Percentiles rank a stretch among this genome's conserved stretches.
These are phyloP conservation scores for Parauchenoglanis punctatus DNA, from an alignment of 2,797 vertebrate genomes.

Conservation along the genomic window DNA sequence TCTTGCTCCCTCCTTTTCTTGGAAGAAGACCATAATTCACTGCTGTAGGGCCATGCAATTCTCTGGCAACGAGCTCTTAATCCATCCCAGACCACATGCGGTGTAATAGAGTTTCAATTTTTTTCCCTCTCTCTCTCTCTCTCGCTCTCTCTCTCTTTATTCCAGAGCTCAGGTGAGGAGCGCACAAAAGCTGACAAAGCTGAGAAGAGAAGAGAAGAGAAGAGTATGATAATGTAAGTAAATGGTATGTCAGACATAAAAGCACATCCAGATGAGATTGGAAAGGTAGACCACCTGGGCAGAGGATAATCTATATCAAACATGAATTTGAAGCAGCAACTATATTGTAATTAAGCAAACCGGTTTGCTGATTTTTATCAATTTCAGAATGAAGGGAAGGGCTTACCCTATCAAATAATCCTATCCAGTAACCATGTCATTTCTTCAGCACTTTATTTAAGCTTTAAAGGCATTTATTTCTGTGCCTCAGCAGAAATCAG, in stretches of 20 bases:
- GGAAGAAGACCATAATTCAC: conserved; percentile 25
- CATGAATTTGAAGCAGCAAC: background rate
- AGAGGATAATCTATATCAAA: conserved; percentile 62
- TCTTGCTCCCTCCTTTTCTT: conserved; percentile 2
- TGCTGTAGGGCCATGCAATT: conserved; percentile 46
- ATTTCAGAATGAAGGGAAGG: background rate
- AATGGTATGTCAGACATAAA: background rate
- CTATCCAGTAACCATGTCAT: background rate
- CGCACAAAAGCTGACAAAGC: conserved; percentile 33
- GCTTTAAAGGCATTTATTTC: too few relatives aligned
- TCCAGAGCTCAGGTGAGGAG: conserved; percentile 46
- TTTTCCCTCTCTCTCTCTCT: background rate
- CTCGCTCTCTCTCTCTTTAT: background rate
- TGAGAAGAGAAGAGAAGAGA: background rate
- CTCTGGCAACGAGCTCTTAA: conserved; percentile 36
- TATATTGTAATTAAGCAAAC: conserved; percentile 4
- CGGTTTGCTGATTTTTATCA: background rate
- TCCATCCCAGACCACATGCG: conserved; percentile 46
- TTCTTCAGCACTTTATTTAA: background rate
- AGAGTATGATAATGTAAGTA: background rate
- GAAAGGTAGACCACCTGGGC: conserved; percentile 77
- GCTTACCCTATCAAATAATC: background rate
- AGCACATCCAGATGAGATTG: conserved; percentile 55
- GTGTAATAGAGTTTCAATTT: conserved; percentile 53
- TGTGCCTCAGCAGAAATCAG: too few relatives aligned